Conservation (phyloP, 2,888 invertebrate species). For the Acleris literana region DNA sequence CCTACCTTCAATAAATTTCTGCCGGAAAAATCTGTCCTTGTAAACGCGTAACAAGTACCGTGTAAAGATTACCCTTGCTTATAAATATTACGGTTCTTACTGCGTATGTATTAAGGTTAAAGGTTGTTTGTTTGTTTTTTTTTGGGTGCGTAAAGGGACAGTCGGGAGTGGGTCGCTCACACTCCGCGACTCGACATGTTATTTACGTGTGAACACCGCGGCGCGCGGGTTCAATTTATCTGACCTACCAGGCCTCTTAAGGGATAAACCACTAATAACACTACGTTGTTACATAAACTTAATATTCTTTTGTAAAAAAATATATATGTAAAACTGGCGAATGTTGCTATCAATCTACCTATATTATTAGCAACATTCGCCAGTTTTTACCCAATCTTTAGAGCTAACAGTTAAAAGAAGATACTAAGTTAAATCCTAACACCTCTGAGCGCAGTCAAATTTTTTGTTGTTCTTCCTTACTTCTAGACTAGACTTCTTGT, state of each 20-base stretch:
- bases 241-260: conserved; percentile 79
- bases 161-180: conserved; percentile 57
- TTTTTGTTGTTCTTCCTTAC: too few species aligned
- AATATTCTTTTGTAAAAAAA: background rate
- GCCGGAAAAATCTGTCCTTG: conserved; percentile 54
- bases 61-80: conserved; percentile 39
- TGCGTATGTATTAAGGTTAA: conserved; percentile 43
- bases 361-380: too few species aligned
- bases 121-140: conserved; percentile 37
- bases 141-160: conserved; percentile 36
- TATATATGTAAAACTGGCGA: too few species aligned
- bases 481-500: too few species aligned
- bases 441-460: too few species aligned
- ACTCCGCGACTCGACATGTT: conserved; percentile 74
- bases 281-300: conserved; percentile 61
- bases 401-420: too few species aligned
- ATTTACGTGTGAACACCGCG: conserved; percentile 83
- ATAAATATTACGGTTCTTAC: conserved; percentile 44
- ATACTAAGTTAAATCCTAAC: too few species aligned
- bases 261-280: conserved; percentile 69
- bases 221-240: conserved; percentile 83
- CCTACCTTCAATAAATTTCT: conserved; percentile 14
- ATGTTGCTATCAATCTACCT: too few species aligned
- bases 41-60: conserved; percentile 53
- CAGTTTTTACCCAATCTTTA: too few species aligned